Evolutionary conservation across 2,113 vertebrate genomes (phyloP).

Genomic region (Phrynosoma blainvillii): DNA sequence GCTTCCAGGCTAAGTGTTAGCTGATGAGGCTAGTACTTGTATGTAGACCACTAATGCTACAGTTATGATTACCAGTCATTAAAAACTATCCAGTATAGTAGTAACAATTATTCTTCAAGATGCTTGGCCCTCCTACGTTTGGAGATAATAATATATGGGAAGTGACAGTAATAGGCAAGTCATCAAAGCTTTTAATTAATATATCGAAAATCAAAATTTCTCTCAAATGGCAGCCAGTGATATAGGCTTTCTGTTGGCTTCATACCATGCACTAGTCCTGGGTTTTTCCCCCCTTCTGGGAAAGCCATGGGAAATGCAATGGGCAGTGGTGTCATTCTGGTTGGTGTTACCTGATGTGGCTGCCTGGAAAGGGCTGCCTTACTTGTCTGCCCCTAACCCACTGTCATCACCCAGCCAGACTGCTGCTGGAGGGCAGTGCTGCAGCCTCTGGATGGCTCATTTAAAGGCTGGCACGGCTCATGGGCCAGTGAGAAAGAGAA

Average conservation of each 20-base stretch:
- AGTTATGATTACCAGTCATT: background rate
- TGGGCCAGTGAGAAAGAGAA: too few relatives aligned
- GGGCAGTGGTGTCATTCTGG: too few relatives aligned
- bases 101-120: background rate
- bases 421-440: too few relatives aligned
- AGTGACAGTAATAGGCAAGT: background rate
- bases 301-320: too few relatives aligned
- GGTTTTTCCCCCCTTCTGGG: too few relatives aligned
- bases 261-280: too few relatives aligned
- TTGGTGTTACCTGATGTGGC: too few relatives aligned
- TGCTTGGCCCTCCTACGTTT: background rate
- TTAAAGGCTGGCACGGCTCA: too few relatives aligned
- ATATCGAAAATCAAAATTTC: background rate
- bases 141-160: background rate
- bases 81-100: background rate
- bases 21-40: background rate
- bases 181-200: background rate
- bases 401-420: too few relatives aligned
- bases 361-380: too few relatives aligned
- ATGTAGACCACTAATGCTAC: background rate
- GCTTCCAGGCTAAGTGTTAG: background rate
- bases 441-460: too few relatives aligned
- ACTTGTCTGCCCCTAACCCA: too few relatives aligned
- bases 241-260: background rate
- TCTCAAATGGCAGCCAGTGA: background rate